A percentile compares a stretch with the other conserved stretches of the same genome.
phyloP scores from a whole-genome alignment of 2,888 invertebrate species.

The Spialia ferax region DNA sequence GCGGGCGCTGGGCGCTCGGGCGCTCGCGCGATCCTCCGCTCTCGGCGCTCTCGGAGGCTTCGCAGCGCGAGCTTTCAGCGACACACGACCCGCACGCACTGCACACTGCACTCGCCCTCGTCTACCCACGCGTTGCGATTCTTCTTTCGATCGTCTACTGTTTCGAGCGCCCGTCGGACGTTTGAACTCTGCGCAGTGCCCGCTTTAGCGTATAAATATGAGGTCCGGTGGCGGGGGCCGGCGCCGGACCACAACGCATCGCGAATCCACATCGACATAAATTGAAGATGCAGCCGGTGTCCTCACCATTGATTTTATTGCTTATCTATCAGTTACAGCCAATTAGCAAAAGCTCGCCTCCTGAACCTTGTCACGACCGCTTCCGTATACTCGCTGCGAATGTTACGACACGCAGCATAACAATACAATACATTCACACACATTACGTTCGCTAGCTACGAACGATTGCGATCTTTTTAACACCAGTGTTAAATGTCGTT shows the following conservation, averaged over 20 bases:
- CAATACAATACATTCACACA: slow-evolving; percentile 31
- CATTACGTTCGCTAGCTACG: slow-evolving; percentile 36
- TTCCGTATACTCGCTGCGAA: slow-evolving; percentile 67
- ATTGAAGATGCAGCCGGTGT: slow-evolving; percentile 84
- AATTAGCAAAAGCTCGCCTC: slow-evolving; percentile 79
- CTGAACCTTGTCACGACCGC: slow-evolving; percentile 63
- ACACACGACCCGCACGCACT: slow-evolving; percentile 83
- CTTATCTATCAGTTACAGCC: slow-evolving; percentile 78
- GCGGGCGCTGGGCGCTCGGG: slow-evolving; percentile 51
- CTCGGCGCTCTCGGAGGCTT: slow-evolving; percentile 77
- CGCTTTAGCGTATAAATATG: slow-evolving; percentile 86
- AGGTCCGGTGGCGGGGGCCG: slow-evolving; percentile 83
- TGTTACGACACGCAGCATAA: slow-evolving; percentile 52
- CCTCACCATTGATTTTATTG: slow-evolving; percentile 83
- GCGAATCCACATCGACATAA: slow-evolving; percentile 82
- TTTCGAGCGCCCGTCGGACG: slow-evolving; percentile 83
- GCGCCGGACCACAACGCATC: slow-evolving; percentile 79
- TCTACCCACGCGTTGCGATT: slow-evolving; percentile 82
- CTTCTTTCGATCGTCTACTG: slow-evolving; percentile 80
- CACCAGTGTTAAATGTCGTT: slow-evolving; percentile 35
- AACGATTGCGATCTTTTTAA: slow-evolving; percentile 38
- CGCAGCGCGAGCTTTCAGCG: slow-evolving; percentile 84
- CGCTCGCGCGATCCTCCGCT: slow-evolving; percentile 62
- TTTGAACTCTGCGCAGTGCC: slow-evolving; percentile 84
- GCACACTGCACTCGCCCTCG: slow-evolving; percentile 86